Percentiles rank a stretch among this genome's conserved stretches.
These are phyloP conservation scores for Falco rusticolus DNA, from an alignment of 2,797 vertebrate genomes.

Conservation along the genomic window DNA sequence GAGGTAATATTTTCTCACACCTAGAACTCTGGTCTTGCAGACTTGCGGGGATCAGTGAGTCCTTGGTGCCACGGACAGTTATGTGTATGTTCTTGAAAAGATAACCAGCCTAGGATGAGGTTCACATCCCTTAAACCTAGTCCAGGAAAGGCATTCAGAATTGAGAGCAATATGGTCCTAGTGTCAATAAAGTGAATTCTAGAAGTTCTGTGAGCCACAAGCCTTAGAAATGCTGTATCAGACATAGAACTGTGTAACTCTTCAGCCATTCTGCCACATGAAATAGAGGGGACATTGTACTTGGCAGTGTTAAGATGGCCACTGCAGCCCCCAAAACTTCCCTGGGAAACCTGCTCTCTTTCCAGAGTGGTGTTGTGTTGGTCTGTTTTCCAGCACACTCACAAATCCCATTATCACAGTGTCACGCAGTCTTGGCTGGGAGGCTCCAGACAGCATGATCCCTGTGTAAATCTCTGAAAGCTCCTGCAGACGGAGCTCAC, in stretches of 20 bases:
- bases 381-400: background rate
- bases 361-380: background rate
- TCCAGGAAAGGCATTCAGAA: background rate
- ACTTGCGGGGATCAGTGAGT: background rate
- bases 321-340: background rate
- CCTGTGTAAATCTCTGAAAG: background rate
- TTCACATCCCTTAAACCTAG: background rate
- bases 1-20: background rate
- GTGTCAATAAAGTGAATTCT: background rate
- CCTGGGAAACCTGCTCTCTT: background rate
- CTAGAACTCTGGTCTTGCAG: background rate
- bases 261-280: background rate
- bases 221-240: background rate
- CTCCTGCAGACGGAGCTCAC: background rate
- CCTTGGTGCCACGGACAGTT: background rate
- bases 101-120: background rate
- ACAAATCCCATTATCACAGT: background rate
- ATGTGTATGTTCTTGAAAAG: background rate
- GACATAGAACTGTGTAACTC: background rate
- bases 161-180: background rate
- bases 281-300: background rate
- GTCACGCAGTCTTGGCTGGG: rapidly evolving
- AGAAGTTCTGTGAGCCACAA: background rate
- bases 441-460: background rate
- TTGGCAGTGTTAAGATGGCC: background rate